These are phyloP conservation scores for Coenobita brevimanus DNA, from an alignment of 1,140 invertebrate genomes.

Conservation along the genomic window DNA sequence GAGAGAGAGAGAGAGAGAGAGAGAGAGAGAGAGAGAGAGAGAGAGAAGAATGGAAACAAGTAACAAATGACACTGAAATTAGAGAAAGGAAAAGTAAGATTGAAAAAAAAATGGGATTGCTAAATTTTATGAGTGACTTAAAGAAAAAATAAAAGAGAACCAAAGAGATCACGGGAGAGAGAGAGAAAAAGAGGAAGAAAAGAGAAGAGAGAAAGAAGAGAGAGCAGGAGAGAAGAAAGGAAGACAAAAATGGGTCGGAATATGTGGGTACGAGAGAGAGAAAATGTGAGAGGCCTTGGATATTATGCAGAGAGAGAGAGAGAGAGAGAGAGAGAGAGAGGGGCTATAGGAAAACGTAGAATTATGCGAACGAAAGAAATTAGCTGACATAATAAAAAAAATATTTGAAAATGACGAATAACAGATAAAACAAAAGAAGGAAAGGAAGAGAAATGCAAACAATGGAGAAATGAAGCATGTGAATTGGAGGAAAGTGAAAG, in stretches of 20 bases:
- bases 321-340: background rate
- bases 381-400: background rate
- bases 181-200: background rate
- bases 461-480: background rate
- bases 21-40: constrained; percentile 6
- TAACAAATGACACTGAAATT: too few species aligned
- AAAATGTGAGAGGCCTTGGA: background rate
- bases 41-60: too few species aligned
- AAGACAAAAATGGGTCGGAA: background rate
- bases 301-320: background rate
- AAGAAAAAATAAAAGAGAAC: background rate
- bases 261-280: background rate
- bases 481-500: background rate
- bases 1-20: background rate
- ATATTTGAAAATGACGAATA: background rate
- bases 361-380: background rate
- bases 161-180: background rate
- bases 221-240: constrained; percentile 12
- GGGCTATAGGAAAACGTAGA: background rate
- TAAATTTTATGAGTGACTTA: background rate
- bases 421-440: background rate
- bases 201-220: background rate
- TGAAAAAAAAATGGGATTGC: background rate
- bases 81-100: background rate
- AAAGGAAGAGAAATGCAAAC: background rate